phyloP scores from a whole-genome alignment of 2,797 vertebrate genomes.

The Sebastes paucispinis region DNA sequence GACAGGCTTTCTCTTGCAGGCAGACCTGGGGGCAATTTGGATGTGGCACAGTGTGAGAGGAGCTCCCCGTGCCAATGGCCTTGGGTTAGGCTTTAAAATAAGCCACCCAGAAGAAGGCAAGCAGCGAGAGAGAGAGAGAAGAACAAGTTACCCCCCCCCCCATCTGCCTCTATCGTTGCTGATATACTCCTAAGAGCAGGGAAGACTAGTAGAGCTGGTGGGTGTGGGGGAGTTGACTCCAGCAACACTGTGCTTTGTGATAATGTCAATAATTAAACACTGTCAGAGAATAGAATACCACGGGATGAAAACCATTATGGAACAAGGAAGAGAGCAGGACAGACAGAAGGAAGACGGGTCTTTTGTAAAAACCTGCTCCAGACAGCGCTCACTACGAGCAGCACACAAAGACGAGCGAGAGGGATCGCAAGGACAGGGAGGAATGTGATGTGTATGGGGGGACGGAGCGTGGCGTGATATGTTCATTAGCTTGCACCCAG shows the following conservation, averaged over 20 bases:
- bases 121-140: conserved; percentile 2
- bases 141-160: conserved; percentile 18
- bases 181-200: conserved; percentile 11
- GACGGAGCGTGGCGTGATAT: conserved; percentile 42
- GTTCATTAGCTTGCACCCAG: conserved; percentile 63
- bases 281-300: conserved; percentile 1
- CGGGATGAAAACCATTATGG: background rate
- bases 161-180: conserved; percentile 37
- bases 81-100: conserved; percentile 45
- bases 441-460: conserved; percentile 12
- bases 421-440: background rate
- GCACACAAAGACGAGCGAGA: background rate
- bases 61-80: conserved; percentile 49
- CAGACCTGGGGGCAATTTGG: conserved; percentile 45
- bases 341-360: background rate
- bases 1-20: conserved; percentile 45
- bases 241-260: conserved; percentile 17
- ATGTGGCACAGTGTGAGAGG: conserved; percentile 24
- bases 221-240: conserved; percentile 18
- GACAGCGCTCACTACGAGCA: background rate
- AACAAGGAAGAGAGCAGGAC: background rate
- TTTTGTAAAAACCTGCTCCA: background rate
- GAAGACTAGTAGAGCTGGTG: background rate
- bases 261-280: conserved; percentile 57
- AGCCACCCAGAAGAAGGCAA: conserved; percentile 43